These are phyloP conservation scores for Lithophane socia DNA, from an alignment of 2,888 invertebrate genomes.

Conservation along the genomic window DNA sequence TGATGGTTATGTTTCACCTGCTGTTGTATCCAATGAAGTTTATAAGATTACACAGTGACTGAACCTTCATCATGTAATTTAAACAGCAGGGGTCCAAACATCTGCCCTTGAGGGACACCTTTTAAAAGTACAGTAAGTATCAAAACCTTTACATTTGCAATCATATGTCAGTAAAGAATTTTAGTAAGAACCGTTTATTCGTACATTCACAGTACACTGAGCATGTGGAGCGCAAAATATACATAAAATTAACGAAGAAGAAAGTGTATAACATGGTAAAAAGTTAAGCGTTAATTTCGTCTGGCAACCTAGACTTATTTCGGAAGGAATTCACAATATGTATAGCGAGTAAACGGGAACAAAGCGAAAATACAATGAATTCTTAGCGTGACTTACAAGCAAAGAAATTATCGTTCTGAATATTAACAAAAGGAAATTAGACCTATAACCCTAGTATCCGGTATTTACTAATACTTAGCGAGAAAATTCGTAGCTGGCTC, in stretches of 20 bases:
- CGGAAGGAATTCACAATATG: conserved; percentile 35
- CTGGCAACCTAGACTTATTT: conserved; percentile 27
- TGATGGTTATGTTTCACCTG: neutral
- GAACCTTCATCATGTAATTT: neutral
- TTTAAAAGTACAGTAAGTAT: neutral
- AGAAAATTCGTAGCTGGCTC: conserved; percentile 18
- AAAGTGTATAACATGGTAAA: conserved; percentile 46
- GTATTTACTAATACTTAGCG: conserved; percentile 29
- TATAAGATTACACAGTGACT: neutral
- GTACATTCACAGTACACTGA: conserved; percentile 46
- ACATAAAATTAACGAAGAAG: conserved; percentile 45
- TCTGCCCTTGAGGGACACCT: conserved; percentile 15
- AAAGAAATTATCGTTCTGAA: conserved; percentile 39
- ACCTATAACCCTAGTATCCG: conserved; percentile 34
- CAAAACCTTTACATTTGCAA: neutral
- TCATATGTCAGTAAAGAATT: neutral
- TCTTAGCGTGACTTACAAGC: conserved; percentile 35
- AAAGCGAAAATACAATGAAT: conserved; percentile 31
- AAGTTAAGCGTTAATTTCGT: conserved; percentile 29
- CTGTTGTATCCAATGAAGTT: neutral
- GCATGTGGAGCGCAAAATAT: conserved; percentile 49
- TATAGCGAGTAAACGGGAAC: conserved; percentile 21
- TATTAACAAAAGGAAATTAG: conserved; percentile 44
- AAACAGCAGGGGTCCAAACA: conserved; percentile 7
- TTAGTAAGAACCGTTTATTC: conserved; percentile 38